Base-by-base conservation (phyloP, 2,113 vertebrate species). In the Nestor notabilis region DNA sequence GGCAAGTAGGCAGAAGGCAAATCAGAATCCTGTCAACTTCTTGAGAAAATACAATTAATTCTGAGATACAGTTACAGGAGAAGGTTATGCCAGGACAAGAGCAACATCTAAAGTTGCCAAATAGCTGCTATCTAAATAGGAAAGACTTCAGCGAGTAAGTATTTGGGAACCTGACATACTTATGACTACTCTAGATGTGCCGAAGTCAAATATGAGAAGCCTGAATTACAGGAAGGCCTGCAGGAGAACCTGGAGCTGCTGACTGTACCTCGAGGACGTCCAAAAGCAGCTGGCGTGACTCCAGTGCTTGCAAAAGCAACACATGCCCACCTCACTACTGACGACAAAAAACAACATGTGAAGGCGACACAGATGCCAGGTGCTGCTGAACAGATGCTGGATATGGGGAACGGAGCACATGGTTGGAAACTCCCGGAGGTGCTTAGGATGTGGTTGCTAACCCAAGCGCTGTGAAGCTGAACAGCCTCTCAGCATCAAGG, bases 41-140 rank as follows among this genome's bases (percentile, higher is more conserved):
- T 78, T 80, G n/a, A 95, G 84, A 56, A 94, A 92, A 95, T 81
- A 81, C 44, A 94, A 84, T 77, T 92, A 92, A 90, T 88, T 55
- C 65, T 93, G 68, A 93, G 58, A 55, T 91, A 79, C 24, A 87
- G 77, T 72, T 95, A 87, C 46, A 82, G 91, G 21, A 88, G 71
- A 49, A 93, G 79, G 88, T 89, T 76, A 94, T 81, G 83, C 60
- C 74, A 86, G 92, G 80, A 90, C 71, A 96, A 71, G 56, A 93
- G 56, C 61, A 96, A 61, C 47, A 46, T 63, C 72, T 31, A 58
- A 78, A 79, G 88, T 58, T 95, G 89, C 94, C 93, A 95, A 58
- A 89, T 70, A 78, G 29, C 72, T 95, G 8, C 70, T 87, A 80
- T 79, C 66, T 83, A 95, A 95, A 94, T 52, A 92, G 65, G 29